Evolutionary conservation across 2,888 invertebrate genomes (phyloP), one percentile per base, ranked within the genome.

Genomic region (Dasypogon diadema): DNA sequence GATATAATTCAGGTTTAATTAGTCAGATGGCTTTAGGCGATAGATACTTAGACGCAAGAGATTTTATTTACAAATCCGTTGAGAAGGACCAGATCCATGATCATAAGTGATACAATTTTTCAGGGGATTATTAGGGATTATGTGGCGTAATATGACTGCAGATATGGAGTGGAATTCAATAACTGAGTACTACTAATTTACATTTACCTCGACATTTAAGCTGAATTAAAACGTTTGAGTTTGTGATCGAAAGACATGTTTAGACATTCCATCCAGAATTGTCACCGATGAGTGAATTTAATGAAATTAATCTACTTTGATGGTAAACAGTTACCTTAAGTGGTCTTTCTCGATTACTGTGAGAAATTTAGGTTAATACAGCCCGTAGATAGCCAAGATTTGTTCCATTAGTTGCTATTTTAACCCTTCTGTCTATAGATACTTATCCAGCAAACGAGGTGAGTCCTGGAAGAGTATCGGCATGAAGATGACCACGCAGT

Each of bases 291-390:
- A 58, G 24, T 58, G 30, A 58, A 58, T 58, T 58, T 58, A 58
- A 58, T 58, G 58, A 58, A 58, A 58, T 58, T 58, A 58, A 58
- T 58, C 58, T 30, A 30, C 26, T 58, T 26, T 58, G 18, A 58
- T 30, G 58, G 16, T 26, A 30, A 30, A 58, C 58, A 58, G 26
- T 58, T 30, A 30, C n/a, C n/a, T n/a, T n/a, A n/a, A n/a, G n/a
- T n/a, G n/a, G n/a, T n/a, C n/a, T n/a, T n/a, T n/a, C n/a, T n/a
- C n/a, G n/a, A n/a, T n/a, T n/a, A n/a, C n/a, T n/a, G n/a, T n/a
- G n/a, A n/a, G n/a, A n/a, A n/a, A n/a, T n/a, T n/a, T n/a, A n/a
- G n/a, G n/a, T n/a, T n/a, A n/a, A n/a, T n/a, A n/a, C n/a, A n/a
- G n/a, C n/a, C n/a, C n/a, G n/a, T n/a, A n/a, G n/a, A n/a, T n/a